Percentiles rank a stretch among this genome's conserved stretches.
phyloP scores from a whole-genome alignment of 2,113 vertebrate species.

The Epinephelus fuscoguttatus region DNA sequence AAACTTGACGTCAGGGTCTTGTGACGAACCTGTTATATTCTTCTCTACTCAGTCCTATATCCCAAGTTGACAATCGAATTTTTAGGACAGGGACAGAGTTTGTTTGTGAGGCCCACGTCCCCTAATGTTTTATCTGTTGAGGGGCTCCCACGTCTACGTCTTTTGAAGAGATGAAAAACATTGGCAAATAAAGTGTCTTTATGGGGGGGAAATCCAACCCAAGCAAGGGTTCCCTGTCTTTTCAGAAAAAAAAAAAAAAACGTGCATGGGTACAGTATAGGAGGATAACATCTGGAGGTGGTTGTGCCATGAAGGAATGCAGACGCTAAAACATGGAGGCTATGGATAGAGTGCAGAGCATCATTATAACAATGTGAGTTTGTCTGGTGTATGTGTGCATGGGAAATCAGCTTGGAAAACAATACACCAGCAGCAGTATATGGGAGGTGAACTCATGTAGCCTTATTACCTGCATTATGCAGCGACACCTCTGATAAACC shows the following conservation, averaged over 20 bases:
- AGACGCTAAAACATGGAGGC: slow-evolving; percentile 40
- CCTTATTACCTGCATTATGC: not conserved
- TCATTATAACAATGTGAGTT: slow-evolving; percentile 21
- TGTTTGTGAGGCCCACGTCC: slow-evolving; percentile 48
- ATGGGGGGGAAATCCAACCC: slow-evolving; percentile 57
- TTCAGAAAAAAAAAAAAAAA: slow-evolving; percentile 16
- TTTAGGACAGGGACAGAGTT: slow-evolving; percentile 33
- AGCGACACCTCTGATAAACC: not conserved
- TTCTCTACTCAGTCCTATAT: slow-evolving; percentile 44
- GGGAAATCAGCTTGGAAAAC: slow-evolving; percentile 6
- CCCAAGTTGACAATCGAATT: slow-evolving; percentile 33
- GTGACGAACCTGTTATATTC: not conserved
- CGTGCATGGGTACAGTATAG: slow-evolving; percentile 47
- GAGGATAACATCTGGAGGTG: slow-evolving; percentile 69
- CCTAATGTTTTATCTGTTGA: slow-evolving; percentile 63
- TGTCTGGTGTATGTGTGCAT: slow-evolving; percentile 2
- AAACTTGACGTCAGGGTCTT: slow-evolving; percentile 11
- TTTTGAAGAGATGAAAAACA: slow-evolving; percentile 64
- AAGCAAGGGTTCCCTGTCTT: slow-evolving; percentile 37
- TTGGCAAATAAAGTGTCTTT: slow-evolving; percentile 57
- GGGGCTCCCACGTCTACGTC: slow-evolving; percentile 43
- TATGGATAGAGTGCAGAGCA: slow-evolving; percentile 41
- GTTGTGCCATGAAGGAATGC: slow-evolving; percentile 67
- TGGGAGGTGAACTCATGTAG: not conserved
- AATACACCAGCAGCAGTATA: slow-evolving; percentile 4